Conservation (phyloP, 2,113 vertebrate species). For the Pterocles orientalis region DNA sequence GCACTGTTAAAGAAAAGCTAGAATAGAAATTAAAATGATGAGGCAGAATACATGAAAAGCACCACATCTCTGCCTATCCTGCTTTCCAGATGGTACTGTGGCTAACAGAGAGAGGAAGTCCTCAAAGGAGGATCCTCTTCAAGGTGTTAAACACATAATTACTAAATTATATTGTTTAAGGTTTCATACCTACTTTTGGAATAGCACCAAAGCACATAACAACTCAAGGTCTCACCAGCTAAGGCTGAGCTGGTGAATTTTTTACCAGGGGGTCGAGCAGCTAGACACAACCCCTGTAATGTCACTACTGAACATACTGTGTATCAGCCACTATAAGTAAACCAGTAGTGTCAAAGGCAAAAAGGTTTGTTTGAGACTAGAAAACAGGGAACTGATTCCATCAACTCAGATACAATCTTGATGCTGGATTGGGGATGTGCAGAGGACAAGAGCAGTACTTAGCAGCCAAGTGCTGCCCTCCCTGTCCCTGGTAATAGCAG, state of each 20-base stretch:
- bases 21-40: background rate
- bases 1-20: background rate
- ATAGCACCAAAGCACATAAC: background rate
- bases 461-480: background rate
- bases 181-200: background rate
- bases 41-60: background rate
- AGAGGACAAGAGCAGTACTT: background rate
- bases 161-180: background rate
- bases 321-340: background rate
- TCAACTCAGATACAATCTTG: background rate
- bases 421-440: rapidly evolving
- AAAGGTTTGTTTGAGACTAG: background rate
- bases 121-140: background rate
- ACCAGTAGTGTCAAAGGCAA: background rate
- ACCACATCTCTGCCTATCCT: background rate
- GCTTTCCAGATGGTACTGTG: background rate
- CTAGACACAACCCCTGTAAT: background rate
- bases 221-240: background rate
- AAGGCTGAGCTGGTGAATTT: background rate
- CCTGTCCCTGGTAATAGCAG: background rate
- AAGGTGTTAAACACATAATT: background rate
- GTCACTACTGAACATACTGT: too few species aligned
- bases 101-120: background rate
- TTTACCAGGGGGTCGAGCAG: background rate
- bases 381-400: background rate